Conservation (phyloP, 2,888 invertebrate species). For the Drosophila pseudotalamancana region DNA sequence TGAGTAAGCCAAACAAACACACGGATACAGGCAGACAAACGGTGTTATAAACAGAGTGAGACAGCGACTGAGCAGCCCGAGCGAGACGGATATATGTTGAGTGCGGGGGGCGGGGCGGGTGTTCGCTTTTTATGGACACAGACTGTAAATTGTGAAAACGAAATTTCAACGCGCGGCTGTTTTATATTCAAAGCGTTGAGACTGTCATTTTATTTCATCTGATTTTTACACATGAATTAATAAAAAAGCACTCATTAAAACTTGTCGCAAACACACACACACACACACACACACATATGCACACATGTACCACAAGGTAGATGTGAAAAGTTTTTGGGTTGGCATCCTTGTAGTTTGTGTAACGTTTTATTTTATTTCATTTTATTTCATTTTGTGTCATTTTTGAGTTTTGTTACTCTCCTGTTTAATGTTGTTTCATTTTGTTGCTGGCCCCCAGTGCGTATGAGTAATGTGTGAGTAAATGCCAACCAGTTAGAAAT, state of each 20-base stretch:
- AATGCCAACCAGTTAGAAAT: slow-evolving; percentile 68
- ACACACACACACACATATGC: not conserved
- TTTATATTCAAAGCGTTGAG: slow-evolving; percentile 65
- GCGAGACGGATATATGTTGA: not conserved
- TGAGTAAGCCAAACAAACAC: slow-evolving; percentile 27
- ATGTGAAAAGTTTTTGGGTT: slow-evolving; percentile 11
- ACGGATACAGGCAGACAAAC: slow-evolving; percentile 1
- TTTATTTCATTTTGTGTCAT: slow-evolving; percentile 3
- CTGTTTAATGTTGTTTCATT: too few relatives aligned
- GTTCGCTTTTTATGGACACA: slow-evolving; percentile 1
- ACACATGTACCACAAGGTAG: not conserved
- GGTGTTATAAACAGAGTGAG: not conserved
- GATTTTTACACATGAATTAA: slow-evolving; percentile 77
- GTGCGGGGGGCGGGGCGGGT: not conserved
- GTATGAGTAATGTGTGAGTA: slow-evolving; percentile 54
- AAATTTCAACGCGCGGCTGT: slow-evolving; percentile 23
- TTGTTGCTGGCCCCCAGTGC: slow-evolving; percentile 7
- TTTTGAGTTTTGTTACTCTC: not conserved
- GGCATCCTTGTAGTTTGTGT: slow-evolving; percentile 11
- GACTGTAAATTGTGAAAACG: slow-evolving; percentile 16
- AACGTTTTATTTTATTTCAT: not conserved
- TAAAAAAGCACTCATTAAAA: slow-evolving; percentile 64
- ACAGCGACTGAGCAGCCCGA: not conserved
- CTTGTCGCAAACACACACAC: slow-evolving; percentile 12
- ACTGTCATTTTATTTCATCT: slow-evolving; percentile 66